Percentiles rank a stretch among this genome's conserved stretches.
phyloP scores from a whole-genome alignment of 2,113 vertebrate genomes.

The Podarcis raffonei region DNA sequence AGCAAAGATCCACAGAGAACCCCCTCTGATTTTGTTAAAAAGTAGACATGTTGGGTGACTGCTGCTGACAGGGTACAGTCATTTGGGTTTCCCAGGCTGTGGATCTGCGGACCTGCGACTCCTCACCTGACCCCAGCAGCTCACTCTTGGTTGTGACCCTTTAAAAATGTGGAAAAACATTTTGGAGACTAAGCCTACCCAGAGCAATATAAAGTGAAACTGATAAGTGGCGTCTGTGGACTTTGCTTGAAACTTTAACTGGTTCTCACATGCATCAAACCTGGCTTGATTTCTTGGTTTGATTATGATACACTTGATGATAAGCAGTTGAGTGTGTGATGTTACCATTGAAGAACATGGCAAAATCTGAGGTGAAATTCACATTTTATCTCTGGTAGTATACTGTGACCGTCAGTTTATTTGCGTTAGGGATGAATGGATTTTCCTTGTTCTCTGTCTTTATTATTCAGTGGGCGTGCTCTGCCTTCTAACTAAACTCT shows the following conservation, averaged over 20 bases:
- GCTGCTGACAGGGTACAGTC: no score
- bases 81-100: no score
- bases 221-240: background rate
- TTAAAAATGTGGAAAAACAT: background rate
- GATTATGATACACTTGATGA: background rate
- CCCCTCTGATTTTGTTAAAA: no score
- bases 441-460: background rate
- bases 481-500: background rate
- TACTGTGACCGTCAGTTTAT: background rate
- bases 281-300: background rate
- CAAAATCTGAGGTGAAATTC: background rate
- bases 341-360: background rate
- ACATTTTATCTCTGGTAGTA: background rate
- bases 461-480: background rate
- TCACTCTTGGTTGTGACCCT: background rate
- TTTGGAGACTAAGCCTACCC: background rate
- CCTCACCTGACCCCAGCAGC: no score
- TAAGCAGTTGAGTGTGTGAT: background rate
- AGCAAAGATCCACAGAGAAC: no score
- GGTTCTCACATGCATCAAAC: background rate
- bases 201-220: background rate
- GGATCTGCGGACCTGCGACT: no score
- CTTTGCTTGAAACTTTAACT: background rate
- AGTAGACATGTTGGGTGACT: no score
- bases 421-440: background rate